Base-by-base conservation (phyloP, 37 sponge, comb jelly and placozoan genomes). In the Cladorhizidae sp. region DNA sequence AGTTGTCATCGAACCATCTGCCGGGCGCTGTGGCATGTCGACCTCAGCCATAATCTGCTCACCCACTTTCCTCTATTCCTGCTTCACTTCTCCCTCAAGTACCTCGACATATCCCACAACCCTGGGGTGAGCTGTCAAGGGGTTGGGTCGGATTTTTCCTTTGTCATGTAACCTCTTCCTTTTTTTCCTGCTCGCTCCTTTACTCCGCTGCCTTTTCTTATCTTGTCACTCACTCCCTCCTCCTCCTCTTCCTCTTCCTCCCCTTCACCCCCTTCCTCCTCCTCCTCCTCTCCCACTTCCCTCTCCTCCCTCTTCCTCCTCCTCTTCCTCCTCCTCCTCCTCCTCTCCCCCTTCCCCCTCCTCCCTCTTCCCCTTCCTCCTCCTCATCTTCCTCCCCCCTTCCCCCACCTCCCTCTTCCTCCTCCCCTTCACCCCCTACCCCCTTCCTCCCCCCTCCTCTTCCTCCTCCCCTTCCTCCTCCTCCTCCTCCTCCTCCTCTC, bases 31-130 rank as follows among this genome's bases (percentile, higher is more conserved):
- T 91, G 92, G 87, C 74, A 79, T 64, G 9, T 86, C 15, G 92
- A 91, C 59, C 56, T 91, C 38, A 86, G 87, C 67, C 29, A 35
- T 59, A 91, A 91, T 39, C 0, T 59, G 5, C 80, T 86, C 26
- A 1, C 20, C 20, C 17, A 52, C 18, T 71, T 86, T 18, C 92
- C 92, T 26, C 37, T 22, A 1, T 83, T 52, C 29, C 38, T 91
- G 38, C 36, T 83, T 0, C 28, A 55, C 14, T 83, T 82, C 40
- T 41, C 68, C 3, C 83, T 91, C 23, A 35, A 64, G 2, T 57
- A 52, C 37, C 62, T 91, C 50, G 57, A 91, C 67, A 52, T 91
- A 18, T 54, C 68, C 11, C 49, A 79, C 41, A 91, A 91, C 69
- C 9, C 49, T 45, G 49, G 8, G 9, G 49, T 45, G 49, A 45